Percentiles rank a stretch among this genome's conserved stretches.
These are phyloP conservation scores for Apolygus lucorum DNA, from an alignment of 1,140 invertebrate genomes.

Conservation along the genomic window DNA sequence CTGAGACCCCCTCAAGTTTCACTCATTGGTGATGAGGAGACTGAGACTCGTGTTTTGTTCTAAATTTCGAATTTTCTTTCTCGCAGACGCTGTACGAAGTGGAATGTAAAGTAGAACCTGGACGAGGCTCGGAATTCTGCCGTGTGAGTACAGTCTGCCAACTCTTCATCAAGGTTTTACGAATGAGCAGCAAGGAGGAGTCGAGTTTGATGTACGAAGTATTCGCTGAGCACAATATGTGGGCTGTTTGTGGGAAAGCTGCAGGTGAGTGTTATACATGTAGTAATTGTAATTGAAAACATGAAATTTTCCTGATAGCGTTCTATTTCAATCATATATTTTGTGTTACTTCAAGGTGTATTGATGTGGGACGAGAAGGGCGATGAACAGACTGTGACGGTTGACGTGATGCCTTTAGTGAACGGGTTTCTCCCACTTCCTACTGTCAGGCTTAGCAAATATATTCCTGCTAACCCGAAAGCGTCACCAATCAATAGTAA, in stretches of 20 bases:
- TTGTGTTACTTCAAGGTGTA: slow-evolving; percentile 55
- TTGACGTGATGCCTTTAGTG: slow-evolving; percentile 85
- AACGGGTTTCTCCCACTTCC: slow-evolving; percentile 83
- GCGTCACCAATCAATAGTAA: slow-evolving; percentile 21
- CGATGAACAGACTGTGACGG: slow-evolving; percentile 60
- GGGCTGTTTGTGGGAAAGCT: slow-evolving; percentile 80
- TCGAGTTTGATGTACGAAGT: slow-evolving; percentile 82
- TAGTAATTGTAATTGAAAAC: too few relatives aligned
- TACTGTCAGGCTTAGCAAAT: slow-evolving; percentile 79
- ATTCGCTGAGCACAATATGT: slow-evolving; percentile 78
- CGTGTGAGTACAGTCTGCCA: slow-evolving; percentile 79
- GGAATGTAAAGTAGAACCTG: slow-evolving; percentile 67
- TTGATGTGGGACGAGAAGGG: slow-evolving; percentile 61
- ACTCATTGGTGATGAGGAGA: too few relatives aligned
- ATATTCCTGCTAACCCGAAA: slow-evolving; percentile 65
- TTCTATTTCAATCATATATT: not conserved
- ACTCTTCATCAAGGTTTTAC: slow-evolving; percentile 63
- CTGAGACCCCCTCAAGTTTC: too few relatives aligned
- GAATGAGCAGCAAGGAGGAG: slow-evolving; percentile 40
- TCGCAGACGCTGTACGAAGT: slow-evolving; percentile 71
- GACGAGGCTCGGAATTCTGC: slow-evolving; percentile 75
- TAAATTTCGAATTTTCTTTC: too few relatives aligned
- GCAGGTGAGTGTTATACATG: slow-evolving; percentile 58
- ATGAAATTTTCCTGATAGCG: slow-evolving; percentile 6
- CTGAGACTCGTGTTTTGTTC: too few relatives aligned